Base-by-base conservation (phyloP, 2,888 invertebrate genomes). In the Exocentrus adspersus region DNA sequence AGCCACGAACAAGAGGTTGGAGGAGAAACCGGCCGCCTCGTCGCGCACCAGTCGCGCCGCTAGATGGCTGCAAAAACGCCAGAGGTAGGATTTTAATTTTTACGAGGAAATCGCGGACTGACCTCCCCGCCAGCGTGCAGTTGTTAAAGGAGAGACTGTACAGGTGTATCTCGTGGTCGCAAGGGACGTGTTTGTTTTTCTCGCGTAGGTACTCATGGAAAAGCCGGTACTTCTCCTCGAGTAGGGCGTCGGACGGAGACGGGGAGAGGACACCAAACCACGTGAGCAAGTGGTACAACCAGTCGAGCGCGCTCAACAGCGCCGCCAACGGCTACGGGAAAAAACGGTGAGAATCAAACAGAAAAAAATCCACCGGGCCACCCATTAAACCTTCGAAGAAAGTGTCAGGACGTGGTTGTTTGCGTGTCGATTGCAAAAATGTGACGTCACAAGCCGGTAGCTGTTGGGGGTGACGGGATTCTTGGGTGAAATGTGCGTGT, bases 1-100 rank as follows among this genome's bases (percentile, higher is more conserved):
- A 10, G 51, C 61, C 10, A 65, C n/a, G 24, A 65, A 28, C 2
- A 65, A 21, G 17, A 65, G 37, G 53, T 61, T 65, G 21, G 53
- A 42, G 72, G 50, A 50, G 20, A 50, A 50, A 16, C 30, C 30
- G 14, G 20, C 50, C 17, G 14, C 30, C 30, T 50, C 30, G 50
- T 12, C 16, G 4, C 50, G 7, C 14, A 50, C 50, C 30, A 16
- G n/a, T 1, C 17, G 50, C 12, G 30, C 12, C 16, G 50, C 28
- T 7, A 50, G 2, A 12, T 50, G 17, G 17, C 50, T 50, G 10
- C 9, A 50, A 48, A 48, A 20, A n/a, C n/a, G n/a, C n/a, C n/a
- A n/a, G n/a, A n/a, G n/a, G n/a, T n/a, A n/a, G n/a, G 14, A 19
- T 48, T 20, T 45, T 45, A 10, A 14, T 16, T 30, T 30, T 30